Conservation (phyloP, 2,888 invertebrate genomes). For the Lasioglossum zephyrum region DNA sequence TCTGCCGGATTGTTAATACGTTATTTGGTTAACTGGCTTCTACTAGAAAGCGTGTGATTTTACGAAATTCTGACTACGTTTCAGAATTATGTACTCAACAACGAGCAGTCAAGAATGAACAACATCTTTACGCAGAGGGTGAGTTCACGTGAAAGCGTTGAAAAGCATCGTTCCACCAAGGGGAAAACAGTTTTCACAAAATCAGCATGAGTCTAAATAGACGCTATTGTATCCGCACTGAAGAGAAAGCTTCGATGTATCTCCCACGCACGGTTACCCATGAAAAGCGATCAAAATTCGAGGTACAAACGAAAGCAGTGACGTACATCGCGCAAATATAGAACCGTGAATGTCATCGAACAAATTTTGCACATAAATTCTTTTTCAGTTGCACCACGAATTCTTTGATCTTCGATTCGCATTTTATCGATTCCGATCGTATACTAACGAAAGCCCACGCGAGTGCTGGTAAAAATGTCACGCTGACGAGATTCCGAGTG, state of each 20-base stretch:
- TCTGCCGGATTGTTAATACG: neutral
- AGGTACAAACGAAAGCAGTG: neutral
- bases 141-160: conserved; percentile 35
- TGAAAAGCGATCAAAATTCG: neutral
- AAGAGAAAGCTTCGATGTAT: conserved; percentile 20
- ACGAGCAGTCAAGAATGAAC: neutral
- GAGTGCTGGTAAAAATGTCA: neutral
- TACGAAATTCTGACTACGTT: neutral
- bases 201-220: conserved; percentile 22
- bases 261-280: neutral
- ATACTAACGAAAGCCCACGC: neutral
- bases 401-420: neutral
- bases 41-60: conserved; percentile 24
- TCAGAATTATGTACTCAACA: neutral
- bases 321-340: neutral
- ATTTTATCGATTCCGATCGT: neutral
- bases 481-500: neutral
- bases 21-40: neutral
- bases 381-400: neutral
- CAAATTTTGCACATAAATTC: neutral
- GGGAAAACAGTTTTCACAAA: conserved; percentile 16
- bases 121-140: conserved; percentile 8
- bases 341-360: neutral
- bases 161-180: conserved; percentile 23
- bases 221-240: conserved; percentile 10